Conservation (phyloP, 2,797 vertebrate genomes). For the Notamacropus eugenii region DNA sequence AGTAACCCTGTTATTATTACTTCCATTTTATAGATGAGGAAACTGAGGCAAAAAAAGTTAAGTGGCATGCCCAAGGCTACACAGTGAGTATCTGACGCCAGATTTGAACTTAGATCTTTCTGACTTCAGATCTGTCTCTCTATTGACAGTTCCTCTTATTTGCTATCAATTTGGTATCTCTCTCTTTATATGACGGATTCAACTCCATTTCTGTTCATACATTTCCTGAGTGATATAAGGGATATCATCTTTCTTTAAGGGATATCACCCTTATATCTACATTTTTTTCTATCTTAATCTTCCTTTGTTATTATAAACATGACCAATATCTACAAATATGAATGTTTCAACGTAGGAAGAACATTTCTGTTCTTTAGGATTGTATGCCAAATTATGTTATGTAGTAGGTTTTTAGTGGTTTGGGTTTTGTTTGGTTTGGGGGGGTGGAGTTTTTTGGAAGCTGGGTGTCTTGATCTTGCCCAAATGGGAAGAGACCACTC, state of each 20-base stretch:
- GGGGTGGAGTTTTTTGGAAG: not conserved
- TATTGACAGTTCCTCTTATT: not conserved
- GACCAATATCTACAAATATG: not conserved
- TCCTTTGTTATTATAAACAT: not conserved
- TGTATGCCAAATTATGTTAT: not conserved
- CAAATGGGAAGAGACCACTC: not conserved
- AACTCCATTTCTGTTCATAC: not conserved
- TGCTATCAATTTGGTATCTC: not conserved
- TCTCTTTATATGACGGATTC: not conserved
- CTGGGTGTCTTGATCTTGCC: not conserved
- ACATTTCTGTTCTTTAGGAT: not conserved
- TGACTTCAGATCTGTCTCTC: not conserved
- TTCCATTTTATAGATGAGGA: not conserved
- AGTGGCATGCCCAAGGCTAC: not conserved
- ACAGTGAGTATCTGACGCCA: not conserved
- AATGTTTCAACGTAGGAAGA: not conserved
- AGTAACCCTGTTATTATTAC: not conserved
- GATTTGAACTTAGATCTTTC: not conserved
- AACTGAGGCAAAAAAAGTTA: not conserved
- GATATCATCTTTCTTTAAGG: not conserved
- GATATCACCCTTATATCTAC: not conserved
- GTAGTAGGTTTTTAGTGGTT: not conserved
- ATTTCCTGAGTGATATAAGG: not conserved
- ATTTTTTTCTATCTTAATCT: not conserved
- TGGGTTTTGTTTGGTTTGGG: not conserved